Evolutionary conservation across 2,888 invertebrate species (phyloP).

Genomic region (Lacanobia oleracea): DNA sequence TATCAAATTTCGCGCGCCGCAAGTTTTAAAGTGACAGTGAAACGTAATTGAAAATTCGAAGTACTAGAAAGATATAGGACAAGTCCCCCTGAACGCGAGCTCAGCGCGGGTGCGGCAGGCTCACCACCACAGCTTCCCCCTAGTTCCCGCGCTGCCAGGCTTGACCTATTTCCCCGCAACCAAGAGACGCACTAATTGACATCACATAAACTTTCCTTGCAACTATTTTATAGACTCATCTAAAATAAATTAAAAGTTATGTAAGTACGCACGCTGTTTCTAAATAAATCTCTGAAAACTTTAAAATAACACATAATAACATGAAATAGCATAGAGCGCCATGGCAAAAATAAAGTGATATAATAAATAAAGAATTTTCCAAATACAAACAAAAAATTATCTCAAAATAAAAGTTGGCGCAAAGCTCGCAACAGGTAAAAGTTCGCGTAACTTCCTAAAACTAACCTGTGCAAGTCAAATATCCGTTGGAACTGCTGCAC

Average conservation of each 20-base stretch:
- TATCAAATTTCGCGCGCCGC: not conserved
- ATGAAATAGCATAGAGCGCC: constrained; percentile 4
- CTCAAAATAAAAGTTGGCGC: not conserved
- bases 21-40: constrained; percentile 1
- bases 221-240: constrained; percentile 17
- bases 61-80: constrained; percentile 30
- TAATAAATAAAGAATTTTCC: not conserved
- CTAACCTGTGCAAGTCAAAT: constrained; percentile 38
- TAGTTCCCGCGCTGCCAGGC: constrained; percentile 25
- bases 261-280: not conserved
- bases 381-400: constrained; percentile 1
- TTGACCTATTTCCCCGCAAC: constrained; percentile 63
- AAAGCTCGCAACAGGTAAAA: constrained; percentile 32
- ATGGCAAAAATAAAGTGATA: constrained; percentile 9
- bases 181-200: constrained; percentile 55
- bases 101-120: constrained; percentile 22
- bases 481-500: not conserved
- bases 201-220: constrained; percentile 39
- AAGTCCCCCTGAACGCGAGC: constrained; percentile 28
- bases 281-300: not conserved
- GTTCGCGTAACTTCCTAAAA: not conserved
- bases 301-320: not conserved
- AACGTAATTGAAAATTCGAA: constrained; percentile 13
- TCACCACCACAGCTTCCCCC: constrained; percentile 27
- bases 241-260: not conserved